Base-by-base conservation (phyloP, 2,888 invertebrate genomes). In the Clivina fossor region DNA sequence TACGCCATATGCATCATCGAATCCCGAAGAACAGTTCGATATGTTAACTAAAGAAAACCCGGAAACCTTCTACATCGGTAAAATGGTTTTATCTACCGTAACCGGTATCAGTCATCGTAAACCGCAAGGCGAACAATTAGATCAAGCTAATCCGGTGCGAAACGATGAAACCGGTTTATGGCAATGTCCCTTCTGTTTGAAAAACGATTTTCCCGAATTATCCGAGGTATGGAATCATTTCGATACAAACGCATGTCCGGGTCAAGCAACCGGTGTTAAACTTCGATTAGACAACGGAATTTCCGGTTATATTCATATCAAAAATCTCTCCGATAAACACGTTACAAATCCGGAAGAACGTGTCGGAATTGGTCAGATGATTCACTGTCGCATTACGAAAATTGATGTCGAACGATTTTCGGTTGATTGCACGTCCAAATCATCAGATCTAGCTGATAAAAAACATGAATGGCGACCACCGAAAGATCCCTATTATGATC, bases 221-320 rank as follows among this genome's bases (percentile, higher is more conserved):
- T 93, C 93, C 15, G 96, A 96, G 78, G 96, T 97, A 41, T 98
- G 97, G 97, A 94, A 93, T 74, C 97, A 98, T 74, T 97, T 97
- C 77, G 97, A 98, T 74, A 91, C 93, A 1, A 93, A 91, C 20
- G 85, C 88, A 1, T 99, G 99, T 75, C 96, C 93, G 0, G 99
- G 99, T 0, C 91, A 93, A 71, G 93, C 98, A 0, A 90, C 90
- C 0, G 99, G 99, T 1, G 88, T 99, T 0, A 83, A 90, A 58
- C 78, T 93, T 32, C 80, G 90, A 0, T 76, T 99, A 2, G 98
- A 99, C 74, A 99, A 99, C 71, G 75, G 74, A 8, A 80, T 93
- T 26, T 88, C 86, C 9, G 96, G 96, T 0, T 97, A 95, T 71
- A 91, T 98, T 66, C 92, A 92, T 68, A 90, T 93, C 55, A 92